Percentiles rank a stretch among this genome's conserved stretches.
Evolutionary conservation across 2,888 invertebrate species (phyloP).

Genomic region (Athetis lepigone): DNA sequence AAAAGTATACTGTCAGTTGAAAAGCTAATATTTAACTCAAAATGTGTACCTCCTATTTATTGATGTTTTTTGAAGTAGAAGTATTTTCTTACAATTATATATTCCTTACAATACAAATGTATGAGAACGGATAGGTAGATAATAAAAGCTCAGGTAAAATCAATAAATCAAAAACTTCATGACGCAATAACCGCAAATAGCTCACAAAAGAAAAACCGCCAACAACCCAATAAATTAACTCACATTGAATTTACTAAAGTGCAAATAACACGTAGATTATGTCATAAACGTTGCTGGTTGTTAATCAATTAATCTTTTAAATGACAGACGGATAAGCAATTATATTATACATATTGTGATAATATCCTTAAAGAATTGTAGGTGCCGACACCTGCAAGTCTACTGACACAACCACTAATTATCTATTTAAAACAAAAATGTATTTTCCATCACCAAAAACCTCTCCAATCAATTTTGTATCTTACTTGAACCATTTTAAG

Average conservation of each 20-base stretch:
- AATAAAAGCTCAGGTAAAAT: too few relatives aligned
- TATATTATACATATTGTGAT: constrained; percentile 59
- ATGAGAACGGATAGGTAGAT: too few relatives aligned
- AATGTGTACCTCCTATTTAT: too few relatives aligned
- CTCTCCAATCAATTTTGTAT: constrained; percentile 8
- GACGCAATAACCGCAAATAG: background rate
- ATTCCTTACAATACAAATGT: too few relatives aligned
- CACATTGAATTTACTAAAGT: constrained; percentile 13
- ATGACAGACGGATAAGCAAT: constrained; percentile 57
- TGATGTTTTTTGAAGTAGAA: too few relatives aligned
- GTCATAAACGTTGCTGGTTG: constrained; percentile 30
- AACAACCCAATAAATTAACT: constrained; percentile 35
- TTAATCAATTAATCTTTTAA: constrained; percentile 57
- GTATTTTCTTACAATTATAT: too few relatives aligned
- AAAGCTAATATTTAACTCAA: too few relatives aligned
- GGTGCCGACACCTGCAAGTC: constrained; percentile 57
- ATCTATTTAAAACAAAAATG: constrained; percentile 36
- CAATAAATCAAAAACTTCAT: too few relatives aligned
- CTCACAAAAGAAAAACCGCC: background rate
- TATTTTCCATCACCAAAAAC: background rate
- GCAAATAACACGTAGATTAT: constrained; percentile 46
- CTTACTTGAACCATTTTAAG: constrained; percentile 13
- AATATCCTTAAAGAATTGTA: constrained; percentile 43
- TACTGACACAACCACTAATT: constrained; percentile 32
- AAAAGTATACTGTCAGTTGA: too few relatives aligned